A percentile compares a stretch with the other conserved stretches of the same genome.
Evolutionary conservation across 2,888 invertebrate species (phyloP).

Genomic region (Laspeyria flexula): DNA sequence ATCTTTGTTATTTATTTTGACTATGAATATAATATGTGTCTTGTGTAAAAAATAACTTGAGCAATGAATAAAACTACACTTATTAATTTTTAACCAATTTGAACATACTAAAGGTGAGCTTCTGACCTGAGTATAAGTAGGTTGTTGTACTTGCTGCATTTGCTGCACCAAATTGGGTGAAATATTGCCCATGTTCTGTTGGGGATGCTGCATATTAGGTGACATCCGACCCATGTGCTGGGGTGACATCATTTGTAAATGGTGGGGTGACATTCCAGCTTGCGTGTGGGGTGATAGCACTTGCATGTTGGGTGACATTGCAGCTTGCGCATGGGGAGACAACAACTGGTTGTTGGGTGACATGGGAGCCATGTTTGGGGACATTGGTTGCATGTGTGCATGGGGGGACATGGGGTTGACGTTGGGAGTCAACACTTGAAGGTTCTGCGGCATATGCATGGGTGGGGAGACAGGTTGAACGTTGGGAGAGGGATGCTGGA

Average conservation of each 20-base stretch:
- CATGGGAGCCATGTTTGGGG: slow-evolving; percentile 27
- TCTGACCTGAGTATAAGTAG: slow-evolving; percentile 45
- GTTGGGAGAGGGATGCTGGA: slow-evolving; percentile 20
- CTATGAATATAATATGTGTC: no score
- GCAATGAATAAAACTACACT: no score
- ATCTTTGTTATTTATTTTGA: no score
- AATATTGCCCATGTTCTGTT: slow-evolving; percentile 47
- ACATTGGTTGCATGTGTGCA: slow-evolving; percentile 6
- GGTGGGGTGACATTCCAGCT: slow-evolving; percentile 2
- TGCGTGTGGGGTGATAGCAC: slow-evolving; percentile 22
- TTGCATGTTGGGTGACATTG: slow-evolving; percentile 15
- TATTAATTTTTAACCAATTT: no score
- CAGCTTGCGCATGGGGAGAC: slow-evolving; percentile 6
- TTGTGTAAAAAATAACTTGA: no score
- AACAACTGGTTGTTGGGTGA: slow-evolving; percentile 7
- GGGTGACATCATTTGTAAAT: slow-evolving; percentile 35
- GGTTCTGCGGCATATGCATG: slow-evolving; percentile 13
- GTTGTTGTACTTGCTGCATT: slow-evolving; percentile 39
- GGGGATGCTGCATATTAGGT: slow-evolving; percentile 33
- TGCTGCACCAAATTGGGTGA: slow-evolving; percentile 44
- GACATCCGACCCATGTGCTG: slow-evolving; percentile 36
- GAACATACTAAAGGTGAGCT: no score
- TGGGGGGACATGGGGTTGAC: slow-evolving; percentile 12
- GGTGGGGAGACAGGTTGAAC: slow-evolving; percentile 10
- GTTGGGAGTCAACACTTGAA: slow-evolving; percentile 21